A percentile compares a stretch with the other conserved stretches of the same genome.
These are phyloP conservation scores for Condylura cristata DNA, from an alignment of 2,113 vertebrate species.

Conservation along the genomic window DNA sequence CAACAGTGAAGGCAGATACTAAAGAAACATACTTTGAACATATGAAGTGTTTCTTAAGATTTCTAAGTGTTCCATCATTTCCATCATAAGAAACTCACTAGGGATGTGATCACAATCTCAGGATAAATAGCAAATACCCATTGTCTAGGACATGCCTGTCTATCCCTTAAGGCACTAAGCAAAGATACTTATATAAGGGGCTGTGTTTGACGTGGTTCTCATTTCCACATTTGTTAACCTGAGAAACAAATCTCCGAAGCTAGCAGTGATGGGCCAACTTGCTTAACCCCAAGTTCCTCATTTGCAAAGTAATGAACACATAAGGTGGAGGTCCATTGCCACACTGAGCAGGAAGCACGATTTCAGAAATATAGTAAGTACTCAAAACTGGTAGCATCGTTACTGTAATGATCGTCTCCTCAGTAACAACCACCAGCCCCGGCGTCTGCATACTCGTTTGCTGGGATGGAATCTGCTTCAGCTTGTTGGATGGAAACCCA, in stretches of 20 bases:
- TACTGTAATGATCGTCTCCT: neutral
- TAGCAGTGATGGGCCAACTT: neutral
- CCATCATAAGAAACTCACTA: neutral
- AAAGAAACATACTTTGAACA: neutral
- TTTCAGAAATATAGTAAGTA: neutral
- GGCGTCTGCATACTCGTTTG: constrained; percentile 22
- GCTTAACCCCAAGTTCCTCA: neutral
- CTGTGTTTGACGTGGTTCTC: neutral
- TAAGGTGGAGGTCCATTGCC: neutral
- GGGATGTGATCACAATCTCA: neutral
- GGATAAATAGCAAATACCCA: neutral
- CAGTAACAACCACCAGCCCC: neutral
- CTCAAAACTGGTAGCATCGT: neutral
- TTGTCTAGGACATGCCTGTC: neutral
- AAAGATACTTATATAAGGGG: neutral
- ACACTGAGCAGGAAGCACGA: neutral
- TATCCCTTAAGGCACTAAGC: neutral
- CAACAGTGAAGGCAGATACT: neutral
- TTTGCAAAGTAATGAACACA: neutral
- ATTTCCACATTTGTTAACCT: neutral
- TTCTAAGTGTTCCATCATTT: neutral
- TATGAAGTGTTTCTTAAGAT: neutral
- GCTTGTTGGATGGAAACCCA: constrained; percentile 64
- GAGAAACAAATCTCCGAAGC: neutral
- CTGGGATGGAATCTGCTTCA: constrained; percentile 57